Percentiles rank a stretch among this genome's conserved stretches.
These are phyloP conservation scores for Tromatobia lineatoria DNA, from an alignment of 2,888 invertebrate species.

Conservation along the genomic window DNA sequence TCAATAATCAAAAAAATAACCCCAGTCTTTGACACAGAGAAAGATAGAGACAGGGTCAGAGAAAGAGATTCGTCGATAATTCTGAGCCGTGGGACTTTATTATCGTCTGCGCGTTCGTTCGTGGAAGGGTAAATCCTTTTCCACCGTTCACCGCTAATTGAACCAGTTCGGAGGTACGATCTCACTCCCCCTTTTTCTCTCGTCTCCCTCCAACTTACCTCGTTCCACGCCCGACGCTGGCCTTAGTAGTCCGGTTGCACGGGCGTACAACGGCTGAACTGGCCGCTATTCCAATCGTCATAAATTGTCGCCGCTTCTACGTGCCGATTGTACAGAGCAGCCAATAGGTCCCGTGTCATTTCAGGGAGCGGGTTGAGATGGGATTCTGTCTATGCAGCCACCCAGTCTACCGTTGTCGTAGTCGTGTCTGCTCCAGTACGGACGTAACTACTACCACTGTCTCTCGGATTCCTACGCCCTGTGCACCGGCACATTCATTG, in stretches of 20 bases:
- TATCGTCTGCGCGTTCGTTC: slow-evolving; percentile 45
- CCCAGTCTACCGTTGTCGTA: slow-evolving; percentile 50
- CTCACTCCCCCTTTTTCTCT: not conserved
- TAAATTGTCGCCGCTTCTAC: slow-evolving; percentile 79
- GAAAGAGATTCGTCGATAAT: slow-evolving; percentile 66
- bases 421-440: slow-evolving; percentile 27
- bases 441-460: slow-evolving; percentile 24
- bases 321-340: slow-evolving; percentile 79
- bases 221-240: slow-evolving; percentile 4
- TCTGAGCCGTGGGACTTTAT: slow-evolving; percentile 62
- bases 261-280: slow-evolving; percentile 67
- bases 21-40: not conserved
- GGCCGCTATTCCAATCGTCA: slow-evolving; percentile 81
- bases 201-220: slow-evolving; percentile 16
- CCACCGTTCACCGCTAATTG: slow-evolving; percentile 74
- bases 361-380: slow-evolving; percentile 66
- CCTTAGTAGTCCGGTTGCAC: slow-evolving; percentile 69
- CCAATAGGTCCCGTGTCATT: slow-evolving; percentile 78
- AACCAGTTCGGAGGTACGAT: slow-evolving; percentile 73
- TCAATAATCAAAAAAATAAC: not conserved
- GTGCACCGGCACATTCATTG: slow-evolving; percentile 32
- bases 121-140: slow-evolving; percentile 66
- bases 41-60: not conserved
- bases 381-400: slow-evolving; percentile 63
- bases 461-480: slow-evolving; percentile 36